Evolutionary conservation across 92 coral and sea anemone genomes (phyloP).

Genomic region (Paragorgia papillata): DNA sequence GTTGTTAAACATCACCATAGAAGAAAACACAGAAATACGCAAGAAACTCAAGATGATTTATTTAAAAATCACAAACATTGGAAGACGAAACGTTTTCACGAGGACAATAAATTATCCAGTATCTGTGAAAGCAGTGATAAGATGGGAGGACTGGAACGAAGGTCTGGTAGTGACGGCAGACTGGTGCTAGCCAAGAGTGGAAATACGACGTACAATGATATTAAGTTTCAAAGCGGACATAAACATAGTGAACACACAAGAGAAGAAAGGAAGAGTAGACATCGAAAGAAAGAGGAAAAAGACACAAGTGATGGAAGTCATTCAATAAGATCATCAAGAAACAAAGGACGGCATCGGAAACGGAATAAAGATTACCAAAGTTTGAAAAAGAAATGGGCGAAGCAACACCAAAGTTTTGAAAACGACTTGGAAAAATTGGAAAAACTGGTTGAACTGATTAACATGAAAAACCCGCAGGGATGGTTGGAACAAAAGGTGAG

Average conservation of each 20-base stretch:
- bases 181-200: slow-evolving; percentile 53
- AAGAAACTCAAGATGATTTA: neutral
- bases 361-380: slow-evolving; percentile 36
- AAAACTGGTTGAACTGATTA: slow-evolving; percentile 31
- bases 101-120: slow-evolving; percentile 13
- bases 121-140: slow-evolving; percentile 51
- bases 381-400: slow-evolving; percentile 44
- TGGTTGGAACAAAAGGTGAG: slow-evolving; percentile 25
- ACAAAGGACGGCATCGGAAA: slow-evolving; percentile 1
- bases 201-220: slow-evolving; percentile 39
- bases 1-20: slow-evolving; percentile 31
- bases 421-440: slow-evolving; percentile 42
- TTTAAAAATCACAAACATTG: slow-evolving; percentile 20
- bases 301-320: slow-evolving; percentile 36
- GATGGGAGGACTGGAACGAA: slow-evolving; percentile 41
- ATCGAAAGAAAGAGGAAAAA: neutral
- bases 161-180: slow-evolving; percentile 55
- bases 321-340: neutral
- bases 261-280: slow-evolving; percentile 1
- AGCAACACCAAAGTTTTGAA: slow-evolving; percentile 44
- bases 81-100: slow-evolving; percentile 9
- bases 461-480: slow-evolving; percentile 34
- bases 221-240: neutral
- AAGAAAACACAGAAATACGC: slow-evolving; percentile 3
- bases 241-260: neutral